Conservation (phyloP, 1,140 invertebrate species). For the Capitella teleta region DNA sequence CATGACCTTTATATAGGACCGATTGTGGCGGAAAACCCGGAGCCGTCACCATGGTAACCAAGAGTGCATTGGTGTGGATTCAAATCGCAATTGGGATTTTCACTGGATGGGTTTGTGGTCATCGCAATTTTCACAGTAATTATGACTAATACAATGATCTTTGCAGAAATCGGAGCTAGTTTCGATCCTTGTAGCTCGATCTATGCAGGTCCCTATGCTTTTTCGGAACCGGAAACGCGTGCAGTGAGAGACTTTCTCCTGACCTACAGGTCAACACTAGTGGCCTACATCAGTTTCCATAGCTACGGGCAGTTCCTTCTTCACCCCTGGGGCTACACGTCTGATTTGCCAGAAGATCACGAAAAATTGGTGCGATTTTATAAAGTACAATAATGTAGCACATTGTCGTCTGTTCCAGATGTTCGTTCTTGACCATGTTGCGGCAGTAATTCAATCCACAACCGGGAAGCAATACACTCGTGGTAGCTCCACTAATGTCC, state of each 20-base stretch:
- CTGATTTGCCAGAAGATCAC: too few relatives aligned
- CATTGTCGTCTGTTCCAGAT: too few relatives aligned
- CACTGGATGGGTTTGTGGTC: constrained; percentile 5
- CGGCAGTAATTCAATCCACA: too few relatives aligned
- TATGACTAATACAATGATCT: too few relatives aligned
- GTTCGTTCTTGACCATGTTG: too few relatives aligned
- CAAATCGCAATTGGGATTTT: constrained; percentile 10
- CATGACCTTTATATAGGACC: too few relatives aligned
- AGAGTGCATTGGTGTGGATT: constrained; percentile 8
- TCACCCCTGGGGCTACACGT: constrained; percentile 20
- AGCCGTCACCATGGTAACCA: background rate
- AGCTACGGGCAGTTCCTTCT: constrained; percentile 27
- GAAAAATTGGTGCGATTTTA: too few relatives aligned
- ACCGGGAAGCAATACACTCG: too few relatives aligned
- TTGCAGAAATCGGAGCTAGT: too few relatives aligned
- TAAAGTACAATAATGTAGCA: too few relatives aligned
- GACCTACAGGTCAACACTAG: constrained; percentile 41
- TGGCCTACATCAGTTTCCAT: constrained; percentile 20
- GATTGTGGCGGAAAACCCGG: constrained; percentile 10
- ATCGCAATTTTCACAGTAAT: too few relatives aligned
- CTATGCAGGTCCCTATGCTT: constrained; percentile 21
- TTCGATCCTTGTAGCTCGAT: constrained; percentile 50
- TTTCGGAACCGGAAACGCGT: constrained; percentile 34
- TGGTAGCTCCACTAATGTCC: too few relatives aligned
- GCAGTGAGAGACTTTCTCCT: constrained; percentile 18